Evolutionary conservation across 2,797 vertebrate species (phyloP), one percentile per base, ranked within the genome.

Genomic region (Pipistrellus kuhlii): DNA sequence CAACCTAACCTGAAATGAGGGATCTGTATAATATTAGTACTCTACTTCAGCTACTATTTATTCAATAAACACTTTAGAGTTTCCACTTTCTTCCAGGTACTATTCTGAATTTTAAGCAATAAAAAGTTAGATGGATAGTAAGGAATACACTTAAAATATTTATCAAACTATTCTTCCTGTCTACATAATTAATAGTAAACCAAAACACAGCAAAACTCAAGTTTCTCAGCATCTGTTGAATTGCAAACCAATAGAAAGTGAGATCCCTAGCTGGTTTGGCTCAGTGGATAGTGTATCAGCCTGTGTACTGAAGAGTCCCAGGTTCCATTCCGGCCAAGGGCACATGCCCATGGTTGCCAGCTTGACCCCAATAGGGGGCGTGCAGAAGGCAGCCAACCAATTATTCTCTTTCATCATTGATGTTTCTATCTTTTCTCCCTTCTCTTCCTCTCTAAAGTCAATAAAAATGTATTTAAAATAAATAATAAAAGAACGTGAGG

Each of bases 191-290:
- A 68, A 73, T 13, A 55, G 17, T 77, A 64, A 88, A 44, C 4
- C 35, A 69, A 88, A 86, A 76, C 55, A 72, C 10, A 57, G 53
- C n/a, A 80, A 72, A 82, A 95, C 20, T 80, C 23, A 93, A 46
- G 35, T 88, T 69, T 27, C 11, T 72, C 15, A 38, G 5, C 9
- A 6, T 44, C 44, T 44, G 44, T n/a, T 30, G 59, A 75, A 53
- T 64, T 77, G 5, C 32, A 86, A 91, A n/a, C 62, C n/a, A 85
- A 9, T 77, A 80, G 46, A 71, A 91, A 90, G 72, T 10, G 20
- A 1, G 15, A 23, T 8, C 53, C 20, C 20, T 23, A 55, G 53
- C 53, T 55, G 21, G 20, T 23, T 55, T 55, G 53, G 53, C 53
- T 55, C 53, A 55, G 53, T 23, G 20, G 53, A 55, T 55, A 55